These are phyloP conservation scores for Camelus dromedarius DNA, from an alignment of 2,113 vertebrate species.

Conservation along the genomic window DNA sequence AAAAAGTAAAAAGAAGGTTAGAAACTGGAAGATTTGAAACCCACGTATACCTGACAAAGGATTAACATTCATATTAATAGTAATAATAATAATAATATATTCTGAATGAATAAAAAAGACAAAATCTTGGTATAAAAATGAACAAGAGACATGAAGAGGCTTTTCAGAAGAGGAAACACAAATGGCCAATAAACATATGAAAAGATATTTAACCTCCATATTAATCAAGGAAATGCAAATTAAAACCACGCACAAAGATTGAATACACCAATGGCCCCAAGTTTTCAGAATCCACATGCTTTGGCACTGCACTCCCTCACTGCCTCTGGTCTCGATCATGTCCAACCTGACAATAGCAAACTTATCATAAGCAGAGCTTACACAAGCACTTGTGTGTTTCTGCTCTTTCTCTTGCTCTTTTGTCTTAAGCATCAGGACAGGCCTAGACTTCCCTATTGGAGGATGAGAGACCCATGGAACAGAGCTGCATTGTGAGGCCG, in stretches of 20 bases:
- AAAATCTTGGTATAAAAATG: not conserved
- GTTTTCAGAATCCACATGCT: not conserved
- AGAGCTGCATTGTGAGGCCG: not conserved
- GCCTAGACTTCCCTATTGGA: not conserved
- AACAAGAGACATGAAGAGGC: not conserved
- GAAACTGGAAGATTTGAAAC: not conserved
- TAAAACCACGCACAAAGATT: not conserved
- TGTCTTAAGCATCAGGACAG: not conserved
- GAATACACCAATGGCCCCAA: not conserved
- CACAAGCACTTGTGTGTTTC: not conserved
- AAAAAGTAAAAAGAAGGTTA: not conserved
- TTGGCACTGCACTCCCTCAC: not conserved
- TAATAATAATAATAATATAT: not conserved
- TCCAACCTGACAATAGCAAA: not conserved
- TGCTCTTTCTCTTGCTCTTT: not conserved
- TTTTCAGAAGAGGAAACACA: constrained; percentile 3
- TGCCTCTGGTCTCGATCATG: not conserved
- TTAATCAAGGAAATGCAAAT: not conserved
- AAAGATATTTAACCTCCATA: not conserved
- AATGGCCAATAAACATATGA: not conserved
- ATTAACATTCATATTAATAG: not conserved
- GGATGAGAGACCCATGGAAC: not conserved
- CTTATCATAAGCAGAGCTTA: not conserved
- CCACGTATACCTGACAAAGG: not conserved
- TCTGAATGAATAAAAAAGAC: not conserved